Evolutionary conservation across 2,888 invertebrate species (phyloP).

Genomic region (Hirtodrosophila confusa): DNA sequence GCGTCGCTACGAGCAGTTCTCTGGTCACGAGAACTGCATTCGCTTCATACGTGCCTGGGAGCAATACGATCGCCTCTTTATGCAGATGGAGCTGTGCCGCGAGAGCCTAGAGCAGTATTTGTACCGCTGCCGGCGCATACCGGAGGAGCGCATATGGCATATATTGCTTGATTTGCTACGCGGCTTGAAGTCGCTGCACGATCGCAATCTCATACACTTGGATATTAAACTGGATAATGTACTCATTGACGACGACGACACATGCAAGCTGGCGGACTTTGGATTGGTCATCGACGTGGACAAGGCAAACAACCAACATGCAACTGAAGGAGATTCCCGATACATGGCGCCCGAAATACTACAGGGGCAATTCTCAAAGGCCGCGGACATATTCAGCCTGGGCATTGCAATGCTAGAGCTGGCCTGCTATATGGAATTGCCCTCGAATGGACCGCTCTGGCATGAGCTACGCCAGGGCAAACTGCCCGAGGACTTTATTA

Average conservation of each 20-base stretch:
- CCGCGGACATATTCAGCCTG: conserved; percentile 90
- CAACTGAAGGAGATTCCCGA: conserved; percentile 90
- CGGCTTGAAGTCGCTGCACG: conserved; percentile 89
- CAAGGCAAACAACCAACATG: conserved; percentile 85
- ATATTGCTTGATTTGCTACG: conserved; percentile 87
- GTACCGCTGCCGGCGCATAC: conserved; percentile 85
- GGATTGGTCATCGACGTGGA: conserved; percentile 89
- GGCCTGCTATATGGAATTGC: conserved; percentile 89
- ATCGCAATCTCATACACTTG: conserved; percentile 88
- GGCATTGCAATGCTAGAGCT: conserved; percentile 90
- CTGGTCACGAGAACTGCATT: conserved; percentile 88
- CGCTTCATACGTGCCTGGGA: conserved; percentile 90
- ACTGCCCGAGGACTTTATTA: conserved; percentile 85
- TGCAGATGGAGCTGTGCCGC: conserved; percentile 89
- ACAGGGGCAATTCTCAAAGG: conserved; percentile 87
- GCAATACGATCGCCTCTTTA: conserved; percentile 88
- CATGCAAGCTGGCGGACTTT: conserved; percentile 90
- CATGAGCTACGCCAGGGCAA: conserved; percentile 87
- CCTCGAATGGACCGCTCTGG: conserved; percentile 89
- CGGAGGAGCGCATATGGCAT: conserved; percentile 88
- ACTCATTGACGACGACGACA: conserved; percentile 87
- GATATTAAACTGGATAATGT: conserved; percentile 93
- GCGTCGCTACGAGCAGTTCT: conserved; percentile 88
- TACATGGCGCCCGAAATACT: conserved; percentile 91
- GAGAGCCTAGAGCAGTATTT: conserved; percentile 87